Evolutionary conservation across 2,113 vertebrate species (phyloP), one percentile per base, ranked within the genome.

Genomic region (Nothobranchius kuhntae): DNA sequence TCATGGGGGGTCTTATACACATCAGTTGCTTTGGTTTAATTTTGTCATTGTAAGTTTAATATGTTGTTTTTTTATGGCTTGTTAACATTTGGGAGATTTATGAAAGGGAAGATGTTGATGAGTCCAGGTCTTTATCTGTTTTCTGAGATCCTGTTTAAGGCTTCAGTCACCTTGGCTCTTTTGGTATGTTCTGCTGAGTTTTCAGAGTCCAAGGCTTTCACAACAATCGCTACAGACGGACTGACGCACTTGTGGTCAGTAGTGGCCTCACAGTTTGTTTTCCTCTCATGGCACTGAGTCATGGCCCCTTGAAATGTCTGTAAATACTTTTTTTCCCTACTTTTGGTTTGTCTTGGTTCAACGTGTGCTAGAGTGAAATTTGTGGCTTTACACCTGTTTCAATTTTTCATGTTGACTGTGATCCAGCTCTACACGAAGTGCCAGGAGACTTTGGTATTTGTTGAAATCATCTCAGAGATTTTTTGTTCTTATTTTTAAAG

Each of bases 171-270:
- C 42, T 67, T 46, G 75, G 11, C 67, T 57, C 6, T 1, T 11
- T 61, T 10, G 10, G 21, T 12, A 7, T 15, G 56, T 74, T 85
- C 75, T 64, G 65, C 73, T 58, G 72, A 79, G 56, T 70, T 71
- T 21, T 76, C 60, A n/a, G 26, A 50, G 71, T 75, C 78, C 81
- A 68, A 75, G 76, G 68, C 68, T 82, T 86, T 86, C 66, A 77
- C 74, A 80, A 86, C 77, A 73, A 51, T 44, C 35, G 2, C 74
- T 50, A 65, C 48, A 21, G 59, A 35, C 7, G 46, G 24, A 61
- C 73, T 85, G 87, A 87, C 81, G 82, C 73, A 82, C 74, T 85
- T 80, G 83, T 85, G 87, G 87, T 89, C 66, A 55, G 64, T 53
- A 44, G 58, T 79, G 77, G 82, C 75, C 82, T 54, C 77, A 2